A percentile compares a stretch with the other conserved stretches of the same genome.
Conservation (phyloP, 30 jellyfish, hydroid and myxozoan genomes). For the Aurelia coerulea region DNA sequence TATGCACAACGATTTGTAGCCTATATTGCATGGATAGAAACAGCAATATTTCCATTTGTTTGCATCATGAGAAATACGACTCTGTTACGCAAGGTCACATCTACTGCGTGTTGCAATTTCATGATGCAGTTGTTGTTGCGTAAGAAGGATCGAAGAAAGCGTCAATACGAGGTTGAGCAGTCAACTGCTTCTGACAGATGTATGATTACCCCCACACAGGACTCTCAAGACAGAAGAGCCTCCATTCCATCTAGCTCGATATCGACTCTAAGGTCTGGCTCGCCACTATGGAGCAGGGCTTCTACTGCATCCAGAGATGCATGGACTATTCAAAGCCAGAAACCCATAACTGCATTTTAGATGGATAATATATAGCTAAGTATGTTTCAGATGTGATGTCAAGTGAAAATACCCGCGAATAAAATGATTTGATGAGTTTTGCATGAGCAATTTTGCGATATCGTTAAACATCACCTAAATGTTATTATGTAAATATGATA, state of each 20-base stretch:
- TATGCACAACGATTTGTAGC: slow-evolving; percentile 46
- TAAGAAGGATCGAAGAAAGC: slow-evolving; percentile 26
- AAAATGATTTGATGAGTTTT: too few species aligned
- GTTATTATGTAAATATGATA: too few species aligned
- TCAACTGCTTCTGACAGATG: slow-evolving; percentile 23
- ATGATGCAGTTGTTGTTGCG: slow-evolving; percentile 8
- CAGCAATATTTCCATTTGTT: slow-evolving; percentile 39
- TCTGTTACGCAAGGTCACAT: slow-evolving; percentile 46
- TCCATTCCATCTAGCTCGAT: slow-evolving; percentile 20
- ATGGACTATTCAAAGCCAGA: slow-evolving; percentile 13
- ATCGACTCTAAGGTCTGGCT: slow-evolving; percentile 36
- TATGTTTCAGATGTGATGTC: too few species aligned
- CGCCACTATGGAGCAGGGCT: slow-evolving; percentile 46
- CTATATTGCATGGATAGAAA: slow-evolving; percentile 53
- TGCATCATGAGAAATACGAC: slow-evolving; percentile 65
- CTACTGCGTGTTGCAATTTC: slow-evolving; percentile 44
- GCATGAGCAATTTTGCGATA: too few species aligned
- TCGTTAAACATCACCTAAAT: too few species aligned
- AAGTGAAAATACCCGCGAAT: too few species aligned
- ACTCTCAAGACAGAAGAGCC: slow-evolving; percentile 5
- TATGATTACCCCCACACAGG: slow-evolving; percentile 26
- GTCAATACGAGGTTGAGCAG: slow-evolving; percentile 37
- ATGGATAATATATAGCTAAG: too few species aligned
- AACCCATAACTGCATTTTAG: slow-evolving; percentile 29
- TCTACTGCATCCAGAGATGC: slow-evolving; percentile 22